phyloP scores from a whole-genome alignment of 2,888 invertebrate genomes.

The Drosophila stalkeri region DNA sequence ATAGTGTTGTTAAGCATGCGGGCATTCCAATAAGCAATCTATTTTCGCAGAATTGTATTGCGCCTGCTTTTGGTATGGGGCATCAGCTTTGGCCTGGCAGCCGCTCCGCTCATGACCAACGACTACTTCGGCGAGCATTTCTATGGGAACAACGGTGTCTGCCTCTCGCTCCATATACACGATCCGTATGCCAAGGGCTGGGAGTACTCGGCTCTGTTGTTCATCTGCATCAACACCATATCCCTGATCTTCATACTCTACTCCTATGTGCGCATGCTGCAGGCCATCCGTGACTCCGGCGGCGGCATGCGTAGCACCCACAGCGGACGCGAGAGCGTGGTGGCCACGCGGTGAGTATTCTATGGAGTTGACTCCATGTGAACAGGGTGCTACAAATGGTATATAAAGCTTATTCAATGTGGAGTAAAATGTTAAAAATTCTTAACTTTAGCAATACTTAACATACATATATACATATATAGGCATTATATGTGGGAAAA shows the following conservation, averaged over 20 bases:
- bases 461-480: too few relatives aligned
- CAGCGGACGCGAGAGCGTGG: slow-evolving; percentile 87
- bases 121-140: slow-evolving; percentile 87
- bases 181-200: slow-evolving; percentile 88
- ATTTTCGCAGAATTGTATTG: slow-evolving; percentile 85
- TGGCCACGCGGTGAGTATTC: slow-evolving; percentile 86
- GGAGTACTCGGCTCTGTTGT: slow-evolving; percentile 87
- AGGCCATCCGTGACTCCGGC: slow-evolving; percentile 87
- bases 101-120: slow-evolving; percentile 86
- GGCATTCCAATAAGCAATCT: not conserved
- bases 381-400: not conserved
- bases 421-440: too few relatives aligned
- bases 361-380: not conserved
- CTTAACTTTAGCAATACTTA: too few relatives aligned
- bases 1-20: not conserved
- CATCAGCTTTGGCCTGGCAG: slow-evolving; percentile 85
- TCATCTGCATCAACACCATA: slow-evolving; percentile 86
- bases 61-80: slow-evolving; percentile 86
- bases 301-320: slow-evolving; percentile 87
- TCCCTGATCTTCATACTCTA: slow-evolving; percentile 87
- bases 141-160: slow-evolving; percentile 88
- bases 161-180: slow-evolving; percentile 87
- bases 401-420: not conserved
- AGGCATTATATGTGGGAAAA: too few relatives aligned
- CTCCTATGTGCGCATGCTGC: slow-evolving; percentile 87